phyloP scores from a whole-genome alignment of 2,113 vertebrate genomes.

The Urocolius indicus region DNA sequence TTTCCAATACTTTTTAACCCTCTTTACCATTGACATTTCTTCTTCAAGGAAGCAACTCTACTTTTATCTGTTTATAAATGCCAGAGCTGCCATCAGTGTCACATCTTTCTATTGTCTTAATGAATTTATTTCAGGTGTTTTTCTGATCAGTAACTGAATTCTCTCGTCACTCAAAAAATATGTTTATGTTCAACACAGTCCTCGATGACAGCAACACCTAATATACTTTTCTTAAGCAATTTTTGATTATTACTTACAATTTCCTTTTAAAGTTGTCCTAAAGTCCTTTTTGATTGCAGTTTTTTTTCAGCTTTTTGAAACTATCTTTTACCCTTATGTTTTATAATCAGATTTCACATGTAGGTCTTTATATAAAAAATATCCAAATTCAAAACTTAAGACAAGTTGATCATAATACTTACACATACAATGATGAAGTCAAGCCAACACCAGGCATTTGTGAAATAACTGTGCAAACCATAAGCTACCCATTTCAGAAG shows the following conservation, averaged over 20 bases:
- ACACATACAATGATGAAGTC: slow-evolving; percentile 93
- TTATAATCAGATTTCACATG: not conserved
- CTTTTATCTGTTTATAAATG: not conserved
- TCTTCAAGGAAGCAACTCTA: not conserved
- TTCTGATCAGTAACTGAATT: not conserved
- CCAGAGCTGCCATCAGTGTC: not conserved
- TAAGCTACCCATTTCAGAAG: slow-evolving; percentile 94
- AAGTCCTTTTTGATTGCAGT: not conserved
- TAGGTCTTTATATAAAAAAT: not conserved
- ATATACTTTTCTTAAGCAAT: not conserved
- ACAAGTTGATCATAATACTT: slow-evolving; percentile 58
- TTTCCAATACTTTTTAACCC: not conserved
- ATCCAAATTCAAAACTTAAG: not conserved
- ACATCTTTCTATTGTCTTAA: not conserved
- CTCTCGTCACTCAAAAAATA: not conserved
- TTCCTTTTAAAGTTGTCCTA: not conserved
- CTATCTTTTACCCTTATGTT: not conserved
- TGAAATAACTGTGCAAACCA: slow-evolving; percentile 94
- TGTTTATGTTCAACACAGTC: not conserved
- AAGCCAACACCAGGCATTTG: slow-evolving; percentile 94
- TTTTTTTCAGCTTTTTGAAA: not conserved
- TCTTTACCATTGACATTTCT: not conserved
- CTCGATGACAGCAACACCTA: not conserved
- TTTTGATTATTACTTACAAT: not conserved
- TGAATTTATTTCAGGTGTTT: not conserved